Base-by-base conservation (phyloP, 2,113 vertebrate genomes). In the Phalacrocorax brasilianus region DNA sequence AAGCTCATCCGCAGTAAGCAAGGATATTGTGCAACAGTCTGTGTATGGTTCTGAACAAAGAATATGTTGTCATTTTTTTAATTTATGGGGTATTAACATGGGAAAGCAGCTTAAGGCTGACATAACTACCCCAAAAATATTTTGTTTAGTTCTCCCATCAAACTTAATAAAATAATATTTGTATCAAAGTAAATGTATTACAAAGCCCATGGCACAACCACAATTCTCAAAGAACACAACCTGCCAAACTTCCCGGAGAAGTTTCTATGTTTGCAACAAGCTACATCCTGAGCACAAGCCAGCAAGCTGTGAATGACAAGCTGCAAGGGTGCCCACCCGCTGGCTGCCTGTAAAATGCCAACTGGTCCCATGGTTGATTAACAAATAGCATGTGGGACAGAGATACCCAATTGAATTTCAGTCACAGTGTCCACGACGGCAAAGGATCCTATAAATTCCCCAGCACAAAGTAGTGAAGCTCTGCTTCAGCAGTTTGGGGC, bases 361-460 rank as follows among this genome's bases (percentile, higher is more conserved):
- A 6, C 58, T 44, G 63, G 22, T 63, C 24, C 82, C 0, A 0
- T 9, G 28, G 55, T 6, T 0, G 0, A 23, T 38, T 17, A 56
- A 17, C 27, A 61, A 56, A 17, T 23, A 61, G n/a, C 0, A 0
- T 21, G 40, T 12, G 42, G 55, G 50, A 73, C 40, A 50, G 61
- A 59, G 63, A 44, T 2, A n/a, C 23, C 35, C 2, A 6, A 9
- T 9, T 45, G n/a, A 33, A 16, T 22, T 65, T 26, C 59, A 70
- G 73, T 26, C 50, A 53, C 79, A 35, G 21, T 0, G 1, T 13
- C 47, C 53, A 23, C 56, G 20, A 26, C 6, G 21, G 32, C 53
- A 77, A 26, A 89, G 45, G 30, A 71, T 23, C 27, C 26, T 62
- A 1, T 10, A 40, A 40, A 6, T 2, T n/a, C 42, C 35, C 47